Percentiles rank a stretch among this genome's conserved stretches.
Evolutionary conservation across 2,113 vertebrate species (phyloP).

Genomic region (Crotophaga sulcirostris): DNA sequence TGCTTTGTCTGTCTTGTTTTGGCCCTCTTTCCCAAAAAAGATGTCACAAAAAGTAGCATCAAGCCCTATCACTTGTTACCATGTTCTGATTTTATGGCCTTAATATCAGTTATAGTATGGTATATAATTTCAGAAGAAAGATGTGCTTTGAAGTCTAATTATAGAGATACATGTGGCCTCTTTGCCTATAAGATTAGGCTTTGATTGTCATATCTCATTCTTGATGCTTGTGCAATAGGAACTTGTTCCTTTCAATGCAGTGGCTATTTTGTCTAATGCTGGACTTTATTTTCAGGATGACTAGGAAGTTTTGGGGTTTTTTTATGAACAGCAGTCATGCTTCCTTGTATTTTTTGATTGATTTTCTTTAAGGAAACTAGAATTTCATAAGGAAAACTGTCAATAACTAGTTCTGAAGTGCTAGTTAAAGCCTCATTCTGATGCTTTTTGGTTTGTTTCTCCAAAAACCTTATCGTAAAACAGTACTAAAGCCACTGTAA

Average conservation of each 20-base stretch:
- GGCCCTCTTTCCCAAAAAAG: neutral
- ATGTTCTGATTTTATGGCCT: conserved; percentile 51
- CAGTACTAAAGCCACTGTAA: conserved; percentile 66
- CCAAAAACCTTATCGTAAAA: neutral
- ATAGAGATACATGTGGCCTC: conserved; percentile 15
- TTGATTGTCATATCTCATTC: conserved; percentile 56
- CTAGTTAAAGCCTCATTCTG: conserved; percentile 29
- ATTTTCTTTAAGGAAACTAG: conserved; percentile 14
- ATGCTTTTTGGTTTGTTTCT: conserved; percentile 9
- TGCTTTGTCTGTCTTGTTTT: neutral
- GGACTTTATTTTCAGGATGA: conserved; percentile 38
- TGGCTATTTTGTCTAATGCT: conserved; percentile 56
- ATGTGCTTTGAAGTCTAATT: conserved; percentile 49
- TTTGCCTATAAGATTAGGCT: conserved; percentile 46
- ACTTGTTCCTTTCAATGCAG: conserved; percentile 53
- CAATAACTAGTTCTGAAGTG: conserved; percentile 10
- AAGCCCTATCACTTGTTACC: conserved; percentile 33
- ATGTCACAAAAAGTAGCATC: conserved; percentile 53
- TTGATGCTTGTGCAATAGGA: conserved; percentile 69
- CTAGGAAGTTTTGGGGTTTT: neutral
- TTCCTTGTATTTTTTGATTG: neutral
- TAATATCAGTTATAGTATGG: neutral
- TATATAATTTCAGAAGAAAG: conserved; percentile 38
- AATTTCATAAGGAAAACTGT: conserved; percentile 30
- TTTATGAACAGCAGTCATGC: neutral